Base-by-base conservation (phyloP, 1,140 invertebrate genomes). In the Nebria ingens region DNA sequence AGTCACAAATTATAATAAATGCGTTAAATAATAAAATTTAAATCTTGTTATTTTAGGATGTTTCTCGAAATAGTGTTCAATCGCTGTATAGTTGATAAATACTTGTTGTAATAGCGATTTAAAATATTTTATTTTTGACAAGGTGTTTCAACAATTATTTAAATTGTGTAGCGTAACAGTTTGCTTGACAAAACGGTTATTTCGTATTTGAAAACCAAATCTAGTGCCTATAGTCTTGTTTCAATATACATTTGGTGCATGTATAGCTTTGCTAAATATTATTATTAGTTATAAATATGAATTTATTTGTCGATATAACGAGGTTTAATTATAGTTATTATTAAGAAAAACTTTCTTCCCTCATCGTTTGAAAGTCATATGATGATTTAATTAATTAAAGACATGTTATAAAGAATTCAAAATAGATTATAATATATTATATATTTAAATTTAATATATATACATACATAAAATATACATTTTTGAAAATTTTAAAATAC, bases 391-490 rank as follows among this genome's bases (percentile, higher is more conserved):
- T 4, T 29, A 29, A 29, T 12, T 45, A 45, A 45, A 45, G 40
- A 45, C 40, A 45, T 45, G 40, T 45, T 45, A 45, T 29, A 29
- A 29, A 29, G 4, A 29, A 6, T 29, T 29, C 25, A 29, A 29
- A 29, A 29, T 29, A 29, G 25, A 29, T 29, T 29, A 29, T 17
- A 17, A 45, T 45, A 45, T 45, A 34, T 34, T n/a, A 34, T 34
- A 45, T 45, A 45, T 45, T 45, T 45, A 45, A 45, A 45, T 45
- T 45, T 45, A 45, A 45, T 45, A 45, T 45, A 45, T 45, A 45
- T 17, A 45, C 40, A 45, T 17, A 45, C 40, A 45, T 17, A 45
- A 45, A 45, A 45, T 45, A 45, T 45, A 45, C 40, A 45, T 45
- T 45, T 45, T 45, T 45, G 40, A 45, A 45, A 45, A 45, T 45